Conservation (phyloP, 92 coral and sea anemone species). For the Pocillopora grandis region DNA sequence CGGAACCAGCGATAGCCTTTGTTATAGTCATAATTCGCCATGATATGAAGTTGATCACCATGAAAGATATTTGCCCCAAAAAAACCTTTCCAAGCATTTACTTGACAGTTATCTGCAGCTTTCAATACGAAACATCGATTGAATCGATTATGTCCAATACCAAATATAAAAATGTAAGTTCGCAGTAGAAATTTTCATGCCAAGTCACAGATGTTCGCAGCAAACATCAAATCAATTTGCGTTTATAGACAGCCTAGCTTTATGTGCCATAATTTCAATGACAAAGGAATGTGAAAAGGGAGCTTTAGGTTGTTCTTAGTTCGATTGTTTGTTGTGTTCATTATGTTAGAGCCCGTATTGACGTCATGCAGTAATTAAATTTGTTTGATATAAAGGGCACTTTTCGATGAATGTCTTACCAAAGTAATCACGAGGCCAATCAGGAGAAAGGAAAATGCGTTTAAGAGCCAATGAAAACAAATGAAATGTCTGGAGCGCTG, state of each 20-base stretch:
- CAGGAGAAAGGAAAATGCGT: no score
- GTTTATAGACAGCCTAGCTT: constrained; percentile 25
- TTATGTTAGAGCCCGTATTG: background rate
- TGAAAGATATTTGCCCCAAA: background rate
- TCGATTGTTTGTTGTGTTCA: background rate
- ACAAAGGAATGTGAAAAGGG: constrained; percentile 2
- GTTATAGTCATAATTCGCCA: constrained; percentile 82
- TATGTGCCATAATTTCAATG: constrained; percentile 30
- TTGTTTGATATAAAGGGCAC: no score
- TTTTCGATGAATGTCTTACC: no score
- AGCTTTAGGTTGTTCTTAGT: constrained; percentile 11
- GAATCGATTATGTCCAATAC: background rate
- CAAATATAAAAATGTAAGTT: background rate
- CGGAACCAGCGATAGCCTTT: constrained; percentile 79
- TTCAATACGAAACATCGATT: background rate
- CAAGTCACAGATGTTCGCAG: background rate
- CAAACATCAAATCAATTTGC: constrained; percentile 11
- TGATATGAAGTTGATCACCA: background rate
- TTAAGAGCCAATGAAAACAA: no score
- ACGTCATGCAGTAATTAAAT: constrained; percentile 11
- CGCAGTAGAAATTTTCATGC: background rate
- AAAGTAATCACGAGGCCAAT: no score
- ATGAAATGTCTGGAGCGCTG: no score
- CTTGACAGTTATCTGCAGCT: no score
- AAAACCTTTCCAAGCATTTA: no score